phyloP scores from a whole-genome alignment of 2,888 invertebrate species.

The Diaphora mendica region DNA sequence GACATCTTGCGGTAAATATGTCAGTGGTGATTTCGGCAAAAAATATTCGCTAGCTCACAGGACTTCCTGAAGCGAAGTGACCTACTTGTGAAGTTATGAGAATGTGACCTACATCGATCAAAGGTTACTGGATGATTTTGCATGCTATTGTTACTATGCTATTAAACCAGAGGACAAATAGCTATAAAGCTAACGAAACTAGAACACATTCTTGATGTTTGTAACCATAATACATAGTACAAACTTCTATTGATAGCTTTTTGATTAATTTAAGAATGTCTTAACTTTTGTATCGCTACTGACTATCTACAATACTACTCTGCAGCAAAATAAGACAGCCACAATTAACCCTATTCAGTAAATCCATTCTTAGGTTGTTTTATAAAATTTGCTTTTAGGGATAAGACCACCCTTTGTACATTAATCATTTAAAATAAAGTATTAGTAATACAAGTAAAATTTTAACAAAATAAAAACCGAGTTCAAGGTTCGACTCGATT shows the following conservation, averaged over 20 bases:
- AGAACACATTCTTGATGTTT: neutral
- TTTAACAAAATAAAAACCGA: too few species aligned
- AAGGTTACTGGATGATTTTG: neutral
- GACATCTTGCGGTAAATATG: conserved; percentile 17
- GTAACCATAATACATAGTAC: neutral
- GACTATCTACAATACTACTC: neutral
- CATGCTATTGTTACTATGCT: neutral
- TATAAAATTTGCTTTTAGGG: neutral
- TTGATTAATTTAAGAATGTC: neutral
- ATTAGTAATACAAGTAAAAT: too few species aligned
- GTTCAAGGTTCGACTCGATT: too few species aligned
- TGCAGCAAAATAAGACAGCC: neutral
- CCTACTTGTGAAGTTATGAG: conserved; percentile 13
- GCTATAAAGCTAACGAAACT: neutral
- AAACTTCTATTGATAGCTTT: neutral
- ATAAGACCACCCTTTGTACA: neutral
- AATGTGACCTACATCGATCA: conserved; percentile 10
- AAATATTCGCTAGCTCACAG: conserved; percentile 1
- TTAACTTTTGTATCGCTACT: neutral
- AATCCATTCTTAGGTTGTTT: neutral
- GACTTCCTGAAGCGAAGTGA: conserved; percentile 3
- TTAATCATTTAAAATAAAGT: neutral
- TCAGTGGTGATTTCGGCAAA: conserved; percentile 6
- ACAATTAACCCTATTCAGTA: neutral
- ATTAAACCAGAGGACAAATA: neutral